Evolutionary conservation across 2,888 invertebrate species (phyloP), one percentile per base, ranked within the genome.

Genomic region (Dorcus parallelipipedus): DNA sequence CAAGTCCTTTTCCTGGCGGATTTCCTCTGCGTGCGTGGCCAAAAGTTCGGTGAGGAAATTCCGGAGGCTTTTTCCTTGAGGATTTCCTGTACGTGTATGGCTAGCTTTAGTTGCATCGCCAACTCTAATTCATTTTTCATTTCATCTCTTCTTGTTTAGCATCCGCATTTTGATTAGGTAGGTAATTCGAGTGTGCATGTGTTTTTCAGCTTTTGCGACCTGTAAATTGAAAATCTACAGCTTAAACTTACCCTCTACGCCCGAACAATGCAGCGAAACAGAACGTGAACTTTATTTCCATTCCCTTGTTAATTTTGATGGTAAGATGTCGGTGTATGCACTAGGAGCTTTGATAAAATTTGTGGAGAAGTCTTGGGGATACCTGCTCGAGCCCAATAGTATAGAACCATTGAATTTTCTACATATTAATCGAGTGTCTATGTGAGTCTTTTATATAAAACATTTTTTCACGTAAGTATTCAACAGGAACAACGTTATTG

Each of bases 331-430:
- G 59, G 81, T 91, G 3, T 84, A 89, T 69, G 87, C 91, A 0
- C 73, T 88, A 3, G 93, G 92, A 3, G 86, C 88, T 0, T 76
- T 93, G 42, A 76, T 93, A 17, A 83, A 86, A 68, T 90, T 86
- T 73, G 70, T 92, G 39, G 90, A 91, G 64, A 81, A 83, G 52
- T 83, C 86, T 71, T 88, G 86, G 84, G 66, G 72, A 8, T 67
- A 67, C 52, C 72, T 76, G 62, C 67, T 69, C 39, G 52, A 68
- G 6, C 58, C 69, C 8, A 54, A 47, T 39, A 67, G 76, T 81
- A 40, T 51, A 48, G 70, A 81, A 83, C 77, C 72, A 81, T 79
- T 83, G 2, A 78, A 80, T 66, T 84, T 82, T 67, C 66, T 84
- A 54, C 79, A 80, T 60, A 72, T 90, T 49, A 82, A 81, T 63